Evolutionary conservation across 2,113 vertebrate species (phyloP), one percentile per base, ranked within the genome.

Genomic region (Apteryx mantelli): DNA sequence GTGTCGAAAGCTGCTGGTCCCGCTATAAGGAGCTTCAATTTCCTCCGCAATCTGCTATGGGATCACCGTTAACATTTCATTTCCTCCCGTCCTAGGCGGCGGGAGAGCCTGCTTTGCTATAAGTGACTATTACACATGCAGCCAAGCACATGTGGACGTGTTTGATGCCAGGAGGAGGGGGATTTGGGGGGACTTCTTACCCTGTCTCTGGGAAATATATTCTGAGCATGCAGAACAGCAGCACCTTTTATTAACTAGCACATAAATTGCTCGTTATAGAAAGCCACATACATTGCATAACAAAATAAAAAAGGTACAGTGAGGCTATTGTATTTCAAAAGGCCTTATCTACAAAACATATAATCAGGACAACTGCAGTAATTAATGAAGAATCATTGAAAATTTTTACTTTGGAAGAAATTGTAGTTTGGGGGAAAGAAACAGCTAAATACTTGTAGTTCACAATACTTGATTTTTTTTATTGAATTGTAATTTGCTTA

Each of bases 401-500:
- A 0, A 46, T 40, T 78, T 53, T 80, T 79, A 20, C 30, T 80
- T 65, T 12, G 61, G n/a, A 24, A 52, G 44, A 76, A 55, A 71
- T 17, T 71, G 30, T 56, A 87, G 78, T 79, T 40, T 65, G 14
- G 6, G 30, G 3, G 7, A 7, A 38, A 36, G 30, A 73, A 50
- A 19, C 7, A 68, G 14, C 22, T 40, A 30, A 68, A 44, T 50
- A 58, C 2, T 61, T 76, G 18, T 61, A 69, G 28, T 76, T 80
- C n/a, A 65, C 50, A 85, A 36, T 38, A 65, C 18, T 68, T 55
- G 7, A 53, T 40, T 71, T 70, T 78, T 88, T 88, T 81, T 25
- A 86, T 95, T 77, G 79, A 56, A 53, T 70, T 88, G 24, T 68
- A 74, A 86, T 93, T 94, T 76, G 42, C 66, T 81, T 75, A 86